Evolutionary conservation across 2,888 invertebrate genomes (phyloP), one percentile per base, ranked within the genome.

Genomic region (Allygus modestus): DNA sequence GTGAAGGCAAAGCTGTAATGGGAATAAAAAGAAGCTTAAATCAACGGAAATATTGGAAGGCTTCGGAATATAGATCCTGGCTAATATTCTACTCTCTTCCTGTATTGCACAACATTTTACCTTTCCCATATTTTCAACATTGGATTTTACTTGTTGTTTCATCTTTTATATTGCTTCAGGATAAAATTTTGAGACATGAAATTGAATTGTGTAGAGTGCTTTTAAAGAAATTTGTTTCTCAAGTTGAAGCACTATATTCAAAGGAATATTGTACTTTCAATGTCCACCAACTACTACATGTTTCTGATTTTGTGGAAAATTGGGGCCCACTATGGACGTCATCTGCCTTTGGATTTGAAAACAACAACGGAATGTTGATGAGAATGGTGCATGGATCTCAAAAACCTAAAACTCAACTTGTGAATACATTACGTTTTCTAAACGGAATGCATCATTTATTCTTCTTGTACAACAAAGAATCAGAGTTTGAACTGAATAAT

Each of bases 301-400:
- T 58, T 1, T 20, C 58, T 20, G 7, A 5, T 58, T 58, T 58
- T 26, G 58, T 26, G 2, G 15, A 58, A 15, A 20, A 58, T 12
- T 58, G 58, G 58, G 58, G 58, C 20, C 58, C 58, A 2, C 12
- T 58, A 11, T 58, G 58, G 58, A 23, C 15, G 20, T 58, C 58
- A 58, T 58, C 58, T 20, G 58, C 58, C 2, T 58, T 58, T 58
- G 20, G 2, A 23, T 58, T 23, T 58, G 58, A 58, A 58, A 58
- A 23, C 12, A 23, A 58, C 12, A 58, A 58, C 12, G 58, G 58
- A 0, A 5, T 9, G 1, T 11, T 58, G 2, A 20, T 58, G 23
- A 5, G 58, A 20, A 20, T 58, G 23, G 15, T 58, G 15, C 58
- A 58, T 23, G 58, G 58, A 9, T 23, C 58, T 0, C 20, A 26